These are phyloP conservation scores for Stichopus chloronotus DNA, from an alignment of 35 echinoderm and acorn worm genomes.

Conservation along the genomic window DNA sequence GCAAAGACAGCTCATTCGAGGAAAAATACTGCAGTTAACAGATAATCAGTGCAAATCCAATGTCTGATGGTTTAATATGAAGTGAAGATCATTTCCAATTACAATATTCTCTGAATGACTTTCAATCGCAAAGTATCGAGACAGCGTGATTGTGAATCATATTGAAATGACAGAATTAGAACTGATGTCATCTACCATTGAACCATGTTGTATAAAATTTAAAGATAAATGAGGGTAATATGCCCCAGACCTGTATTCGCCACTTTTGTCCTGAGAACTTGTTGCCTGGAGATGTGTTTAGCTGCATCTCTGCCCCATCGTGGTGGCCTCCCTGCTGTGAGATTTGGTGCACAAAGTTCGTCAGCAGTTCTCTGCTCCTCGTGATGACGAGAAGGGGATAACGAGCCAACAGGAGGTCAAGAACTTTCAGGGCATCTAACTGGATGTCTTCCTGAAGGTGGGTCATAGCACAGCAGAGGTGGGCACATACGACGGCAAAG, in stretches of 20 bases:
- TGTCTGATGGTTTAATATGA: no score
- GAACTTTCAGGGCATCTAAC: conserved; percentile 76
- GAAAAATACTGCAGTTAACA: no score
- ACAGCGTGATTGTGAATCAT: no score
- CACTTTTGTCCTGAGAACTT: conserved; percentile 85
- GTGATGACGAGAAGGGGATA: conserved; percentile 77
- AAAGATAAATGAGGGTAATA: no score
- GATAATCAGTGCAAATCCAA: no score
- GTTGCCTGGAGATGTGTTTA: conserved; percentile 78
- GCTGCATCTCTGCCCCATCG: conserved; percentile 10
- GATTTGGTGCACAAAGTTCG: conserved; percentile 93
- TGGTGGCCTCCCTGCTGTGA: conserved; percentile 66
- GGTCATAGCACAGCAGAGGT: conserved; percentile 94
- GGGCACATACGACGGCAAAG: conserved; percentile 73
- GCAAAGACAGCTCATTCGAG: no score
- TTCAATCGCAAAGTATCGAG: no score
- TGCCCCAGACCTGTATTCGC: conserved; percentile 75
- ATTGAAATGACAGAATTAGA: no score
- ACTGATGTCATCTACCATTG: no score
- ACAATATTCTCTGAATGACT: no score
- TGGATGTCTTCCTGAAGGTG: conserved; percentile 92
- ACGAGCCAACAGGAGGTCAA: conserved; percentile 69
- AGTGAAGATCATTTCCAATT: no score
- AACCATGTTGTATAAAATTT: no score
- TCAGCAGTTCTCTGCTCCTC: conserved; percentile 73